Evolutionary conservation across 2,797 vertebrate genomes (phyloP), one percentile per base, ranked within the genome.

Genomic region (Gymnothorax reevesii): DNA sequence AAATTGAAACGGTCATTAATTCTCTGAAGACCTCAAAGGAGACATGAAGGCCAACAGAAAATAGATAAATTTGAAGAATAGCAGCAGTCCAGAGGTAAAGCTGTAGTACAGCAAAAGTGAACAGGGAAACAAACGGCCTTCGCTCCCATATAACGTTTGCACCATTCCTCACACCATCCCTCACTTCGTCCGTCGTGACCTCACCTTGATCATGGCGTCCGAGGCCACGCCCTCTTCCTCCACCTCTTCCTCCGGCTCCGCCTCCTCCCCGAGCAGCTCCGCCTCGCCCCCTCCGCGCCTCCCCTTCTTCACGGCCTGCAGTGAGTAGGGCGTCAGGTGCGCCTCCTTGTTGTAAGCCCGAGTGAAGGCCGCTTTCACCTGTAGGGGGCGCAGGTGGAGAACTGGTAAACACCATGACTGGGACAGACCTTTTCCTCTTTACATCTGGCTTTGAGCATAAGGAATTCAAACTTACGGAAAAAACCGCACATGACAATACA

Each of bases 151-250:
- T 42, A 42, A 1, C 33, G 2, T 2, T 42, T 2, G 2, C 33
- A 42, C 33, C 33, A 42, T 42, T 42, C 33, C 33, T 42, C 33
- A 42, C 33, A 42, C 33, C 33, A 42, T 42, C 33, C 33, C 33
- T 42, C 33, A 42, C 33, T 42, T 42, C 33, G 33, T 42, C 33
- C 4, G 13, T 49, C 0, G 2, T 52, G 17, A 33, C 10, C 89
- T 94, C 92, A 99, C 99, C 97, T 99, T 99, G 90, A 99, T 98
- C 99, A 99, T 99, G 20, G 97, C 97, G 17, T 99, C 99, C 0
- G 84, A 89, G 86, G 96, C 94, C 25, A 97, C 7, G 3, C 88
- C 90, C 0, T 97, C 96, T 2, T 93, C 92, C 82, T 91, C 90
- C 22, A 91, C 93, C 52, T 97, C 97, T 0, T 97, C 86, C 5